Evolutionary conservation across 2,888 invertebrate species (phyloP).

Genomic region (Candidula unifasciata): DNA sequence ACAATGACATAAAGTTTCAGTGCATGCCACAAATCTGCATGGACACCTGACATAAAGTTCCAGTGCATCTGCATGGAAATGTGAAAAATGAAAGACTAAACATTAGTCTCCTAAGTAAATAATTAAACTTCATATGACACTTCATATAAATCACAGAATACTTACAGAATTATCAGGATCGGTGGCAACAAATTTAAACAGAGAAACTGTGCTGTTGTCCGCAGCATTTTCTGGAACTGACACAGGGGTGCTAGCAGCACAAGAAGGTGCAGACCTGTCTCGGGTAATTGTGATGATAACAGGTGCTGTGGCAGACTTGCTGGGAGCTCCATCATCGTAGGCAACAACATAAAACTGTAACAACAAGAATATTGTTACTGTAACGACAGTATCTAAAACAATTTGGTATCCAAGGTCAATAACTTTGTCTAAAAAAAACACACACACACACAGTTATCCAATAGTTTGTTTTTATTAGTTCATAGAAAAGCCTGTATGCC

Average conservation of each 20-base stretch:
- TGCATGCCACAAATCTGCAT: no score
- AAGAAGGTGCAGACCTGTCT: constrained; percentile 54
- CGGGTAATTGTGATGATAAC: constrained; percentile 57
- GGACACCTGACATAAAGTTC: no score
- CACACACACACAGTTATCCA: no score
- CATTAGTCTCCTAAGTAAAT: no score
- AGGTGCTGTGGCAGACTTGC: constrained; percentile 38
- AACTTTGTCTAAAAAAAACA: no score
- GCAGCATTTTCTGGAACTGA: constrained; percentile 61
- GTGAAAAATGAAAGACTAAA: no score
- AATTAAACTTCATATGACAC: neutral
- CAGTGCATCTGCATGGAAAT: no score
- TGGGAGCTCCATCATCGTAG: constrained; percentile 61
- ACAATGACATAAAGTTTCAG: no score
- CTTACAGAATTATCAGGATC: constrained; percentile 63
- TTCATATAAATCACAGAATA: neutral
- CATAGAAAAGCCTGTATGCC: no score
- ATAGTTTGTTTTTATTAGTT: no score
- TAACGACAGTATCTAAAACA: no score
- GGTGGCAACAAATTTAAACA: constrained; percentile 63
- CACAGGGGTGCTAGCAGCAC: constrained; percentile 14
- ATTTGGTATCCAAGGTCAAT: no score
- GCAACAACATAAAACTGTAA: constrained; percentile 66
- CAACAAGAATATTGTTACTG: neutral
- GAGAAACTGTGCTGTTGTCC: constrained; percentile 56